Evolutionary conservation across 2,113 vertebrate species (phyloP).

Genomic region (Pterocles orientalis): DNA sequence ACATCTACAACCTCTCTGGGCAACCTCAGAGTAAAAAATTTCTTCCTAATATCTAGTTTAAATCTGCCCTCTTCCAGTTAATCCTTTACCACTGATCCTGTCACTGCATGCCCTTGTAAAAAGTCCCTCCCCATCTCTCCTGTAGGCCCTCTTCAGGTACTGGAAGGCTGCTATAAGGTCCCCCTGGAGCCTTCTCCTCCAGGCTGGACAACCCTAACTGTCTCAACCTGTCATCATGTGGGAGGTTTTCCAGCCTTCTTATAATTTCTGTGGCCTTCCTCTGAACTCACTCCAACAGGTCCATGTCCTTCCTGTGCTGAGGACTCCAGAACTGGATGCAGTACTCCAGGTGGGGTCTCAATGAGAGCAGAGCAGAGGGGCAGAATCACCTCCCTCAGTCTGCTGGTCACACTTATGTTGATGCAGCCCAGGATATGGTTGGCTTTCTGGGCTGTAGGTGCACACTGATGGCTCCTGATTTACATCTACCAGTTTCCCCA

Average conservation of each 20-base stretch:
- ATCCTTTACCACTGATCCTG: neutral
- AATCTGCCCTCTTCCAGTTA: neutral
- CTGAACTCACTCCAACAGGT: neutral
- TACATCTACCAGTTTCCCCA: neutral
- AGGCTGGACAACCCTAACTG: neutral
- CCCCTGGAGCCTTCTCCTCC: neutral
- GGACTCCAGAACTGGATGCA: neutral
- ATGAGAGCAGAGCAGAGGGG: neutral
- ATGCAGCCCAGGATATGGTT: neutral
- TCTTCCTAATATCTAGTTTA: neutral
- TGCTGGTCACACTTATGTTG: neutral
- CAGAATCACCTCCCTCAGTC: neutral
- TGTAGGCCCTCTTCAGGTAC: neutral
- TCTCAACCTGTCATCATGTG: neutral
- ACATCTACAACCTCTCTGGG: neutral
- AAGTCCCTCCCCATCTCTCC: neutral
- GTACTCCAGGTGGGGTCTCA: neutral
- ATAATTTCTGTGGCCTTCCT: neutral
- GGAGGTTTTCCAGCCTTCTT: neutral
- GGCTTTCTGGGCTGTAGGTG: accelerated
- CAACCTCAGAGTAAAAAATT: neutral
- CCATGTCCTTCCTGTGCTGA: neutral
- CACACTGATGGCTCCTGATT: neutral
- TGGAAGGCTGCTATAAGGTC: neutral
- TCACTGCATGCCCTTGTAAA: neutral